These are phyloP conservation scores for Chelonus insularis DNA, from an alignment of 1,140 invertebrate genomes.

Conservation along the genomic window DNA sequence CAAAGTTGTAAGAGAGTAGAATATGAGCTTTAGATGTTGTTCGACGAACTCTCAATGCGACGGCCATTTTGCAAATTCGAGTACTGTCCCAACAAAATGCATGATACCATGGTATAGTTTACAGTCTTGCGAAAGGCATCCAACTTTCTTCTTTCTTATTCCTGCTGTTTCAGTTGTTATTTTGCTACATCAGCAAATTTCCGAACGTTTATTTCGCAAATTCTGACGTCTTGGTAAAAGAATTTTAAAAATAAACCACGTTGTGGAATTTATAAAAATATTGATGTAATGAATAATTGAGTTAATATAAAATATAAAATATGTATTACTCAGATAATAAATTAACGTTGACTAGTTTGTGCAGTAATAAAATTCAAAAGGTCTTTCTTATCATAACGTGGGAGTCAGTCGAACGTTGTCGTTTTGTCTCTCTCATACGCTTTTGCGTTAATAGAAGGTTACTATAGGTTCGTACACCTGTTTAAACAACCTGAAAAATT, in stretches of 20 bases:
- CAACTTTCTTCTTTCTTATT: slow-evolving; percentile 1
- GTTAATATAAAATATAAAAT: too few relatives aligned
- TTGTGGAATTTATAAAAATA: background rate
- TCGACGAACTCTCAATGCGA: slow-evolving; percentile 4
- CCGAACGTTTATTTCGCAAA: background rate
- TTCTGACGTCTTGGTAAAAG: background rate
- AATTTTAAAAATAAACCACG: slow-evolving; percentile 1
- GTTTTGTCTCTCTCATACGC: background rate
- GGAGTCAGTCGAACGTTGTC: background rate
- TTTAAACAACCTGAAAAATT: slow-evolving; percentile 1
- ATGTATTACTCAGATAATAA: background rate
- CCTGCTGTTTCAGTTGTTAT: background rate
- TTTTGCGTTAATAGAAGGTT: slow-evolving; percentile 5
- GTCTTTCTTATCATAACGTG: background rate
- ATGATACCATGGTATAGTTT: slow-evolving; percentile 23
- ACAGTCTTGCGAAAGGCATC: slow-evolving; percentile 31
- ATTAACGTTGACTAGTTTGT: background rate
- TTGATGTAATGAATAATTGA: too few relatives aligned
- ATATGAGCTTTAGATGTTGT: background rate
- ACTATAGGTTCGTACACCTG: background rate
- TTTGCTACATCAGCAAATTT: slow-evolving; percentile 1
- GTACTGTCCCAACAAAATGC: slow-evolving; percentile 32
- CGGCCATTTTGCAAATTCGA: slow-evolving; percentile 35
- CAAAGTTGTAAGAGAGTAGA: slow-evolving; percentile 3
- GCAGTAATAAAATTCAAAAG: slow-evolving; percentile 6